Percentiles rank a stretch among this genome's conserved stretches.
These are phyloP conservation scores for Diglossa cyanea DNA, from an alignment of 2,797 vertebrate genomes.

Conservation along the genomic window DNA sequence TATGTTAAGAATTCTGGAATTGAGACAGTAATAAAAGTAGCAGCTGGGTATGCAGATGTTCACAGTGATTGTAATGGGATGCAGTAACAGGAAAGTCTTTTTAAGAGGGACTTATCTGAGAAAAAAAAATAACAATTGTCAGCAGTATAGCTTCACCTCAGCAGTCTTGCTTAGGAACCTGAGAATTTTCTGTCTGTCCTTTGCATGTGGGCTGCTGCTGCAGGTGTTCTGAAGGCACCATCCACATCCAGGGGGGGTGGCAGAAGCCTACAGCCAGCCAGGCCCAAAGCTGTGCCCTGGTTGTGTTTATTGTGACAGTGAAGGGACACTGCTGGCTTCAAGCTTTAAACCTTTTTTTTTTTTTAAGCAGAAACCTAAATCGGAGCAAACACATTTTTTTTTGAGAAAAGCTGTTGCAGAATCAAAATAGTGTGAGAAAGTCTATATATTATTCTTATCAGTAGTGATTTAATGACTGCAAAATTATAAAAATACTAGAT, in stretches of 20 bases:
- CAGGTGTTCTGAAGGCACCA: neutral
- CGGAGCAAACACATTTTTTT: neutral
- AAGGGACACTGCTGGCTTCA: neutral
- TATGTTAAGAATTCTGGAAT: neutral
- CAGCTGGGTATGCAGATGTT: neutral
- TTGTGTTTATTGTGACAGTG: neutral
- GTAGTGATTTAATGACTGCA: neutral
- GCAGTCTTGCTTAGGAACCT: neutral
- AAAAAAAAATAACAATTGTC: neutral
- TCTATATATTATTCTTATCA: neutral
- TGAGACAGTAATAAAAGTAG: neutral
- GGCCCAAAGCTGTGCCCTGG: neutral
- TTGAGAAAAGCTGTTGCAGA: neutral
- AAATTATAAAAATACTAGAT: neutral
- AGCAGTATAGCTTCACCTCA: neutral
- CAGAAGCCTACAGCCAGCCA: neutral
- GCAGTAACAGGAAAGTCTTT: neutral
- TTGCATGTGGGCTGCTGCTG: neutral
- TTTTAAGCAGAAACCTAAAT: neutral
- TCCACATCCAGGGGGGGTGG: rapidly evolving
- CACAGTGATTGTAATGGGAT: neutral
- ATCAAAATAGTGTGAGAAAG: neutral
- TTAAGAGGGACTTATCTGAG: neutral
- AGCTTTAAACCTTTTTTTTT: neutral
- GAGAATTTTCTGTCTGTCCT: neutral